Evolutionary conservation across 2,888 invertebrate species (phyloP).

Genomic region (Polia nebulosa): DNA sequence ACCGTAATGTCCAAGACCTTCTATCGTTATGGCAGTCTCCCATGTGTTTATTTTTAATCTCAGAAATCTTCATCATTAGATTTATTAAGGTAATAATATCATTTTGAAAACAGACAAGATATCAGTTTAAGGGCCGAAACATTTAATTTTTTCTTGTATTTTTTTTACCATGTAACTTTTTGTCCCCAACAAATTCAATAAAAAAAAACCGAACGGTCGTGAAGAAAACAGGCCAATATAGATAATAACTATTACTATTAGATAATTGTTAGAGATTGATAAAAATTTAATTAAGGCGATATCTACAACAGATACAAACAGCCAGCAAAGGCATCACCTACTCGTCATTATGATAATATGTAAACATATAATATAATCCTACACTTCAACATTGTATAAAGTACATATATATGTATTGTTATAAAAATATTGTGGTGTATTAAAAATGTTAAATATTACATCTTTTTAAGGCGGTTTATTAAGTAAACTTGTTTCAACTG

Average conservation of each 20-base stretch:
- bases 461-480: no score
- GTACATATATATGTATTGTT: not conserved
- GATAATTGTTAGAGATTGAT: no score
- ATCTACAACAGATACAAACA: slow-evolving; percentile 31
- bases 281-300: slow-evolving; percentile 31
- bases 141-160: no score
- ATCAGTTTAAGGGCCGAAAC: not conserved
- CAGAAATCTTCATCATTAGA: not conserved
- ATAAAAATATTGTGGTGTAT: slow-evolving; percentile 20
- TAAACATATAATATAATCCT: slow-evolving; percentile 6
- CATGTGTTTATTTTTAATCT: slow-evolving; percentile 4
- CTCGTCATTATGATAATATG: not conserved
- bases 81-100: not conserved
- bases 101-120: not conserved
- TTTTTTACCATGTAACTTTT: no score
- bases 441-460: not conserved
- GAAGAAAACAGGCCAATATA: not conserved
- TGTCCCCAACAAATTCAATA: no score
- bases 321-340: not conserved
- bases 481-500: no score
- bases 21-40: slow-evolving; percentile 14
- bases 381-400: not conserved
- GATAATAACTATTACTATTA: not conserved
- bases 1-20: not conserved
- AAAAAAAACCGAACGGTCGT: not conserved